Conservation (phyloP, 2,888 invertebrate species). For the Raillietiella orientalis region DNA sequence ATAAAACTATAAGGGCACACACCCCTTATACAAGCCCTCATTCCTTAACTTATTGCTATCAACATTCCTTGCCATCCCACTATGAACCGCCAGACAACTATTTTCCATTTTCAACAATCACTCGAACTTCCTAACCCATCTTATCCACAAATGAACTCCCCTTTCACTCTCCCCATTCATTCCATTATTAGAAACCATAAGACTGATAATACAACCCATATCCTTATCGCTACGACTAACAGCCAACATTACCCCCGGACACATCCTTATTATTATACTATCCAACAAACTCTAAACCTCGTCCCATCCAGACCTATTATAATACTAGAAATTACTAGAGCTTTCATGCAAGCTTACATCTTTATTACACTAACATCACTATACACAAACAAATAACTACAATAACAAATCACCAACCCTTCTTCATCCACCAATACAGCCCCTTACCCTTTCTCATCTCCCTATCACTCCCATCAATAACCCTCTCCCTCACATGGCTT, state of each 20-base stretch:
- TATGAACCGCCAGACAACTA: slow-evolving; percentile 29
- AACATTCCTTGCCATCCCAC: slow-evolving; percentile 21
- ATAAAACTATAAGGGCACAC: no score
- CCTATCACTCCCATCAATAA: no score
- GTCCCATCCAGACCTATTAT: no score
- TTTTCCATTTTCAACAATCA: slow-evolving; percentile 26
- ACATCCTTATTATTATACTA: slow-evolving; percentile 27
- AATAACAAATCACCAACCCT: slow-evolving; percentile 7
- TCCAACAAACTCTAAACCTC: no score
- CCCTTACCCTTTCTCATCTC: no score
- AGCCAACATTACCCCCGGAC: slow-evolving; percentile 43
- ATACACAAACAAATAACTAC: slow-evolving; percentile 5
- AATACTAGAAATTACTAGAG: slow-evolving; percentile 7
- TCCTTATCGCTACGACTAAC: slow-evolving; percentile 32
- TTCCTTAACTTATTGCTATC: slow-evolving; percentile 27
- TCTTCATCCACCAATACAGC: slow-evolving; percentile 4
- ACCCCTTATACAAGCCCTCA: slow-evolving; percentile 32
- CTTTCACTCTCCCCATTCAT: slow-evolving; percentile 29
- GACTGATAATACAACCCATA: slow-evolving; percentile 31
- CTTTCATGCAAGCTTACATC: slow-evolving; percentile 8
- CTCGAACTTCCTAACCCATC: slow-evolving; percentile 26
- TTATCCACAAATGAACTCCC: slow-evolving; percentile 32
- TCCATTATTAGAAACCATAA: slow-evolving; percentile 37
- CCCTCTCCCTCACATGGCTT: no score
- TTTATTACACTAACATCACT: slow-evolving; percentile 7